Evolutionary conservation across 2,797 vertebrate species (phyloP), one percentile per base, ranked within the genome.

Genomic region (Xenops minutus): DNA sequence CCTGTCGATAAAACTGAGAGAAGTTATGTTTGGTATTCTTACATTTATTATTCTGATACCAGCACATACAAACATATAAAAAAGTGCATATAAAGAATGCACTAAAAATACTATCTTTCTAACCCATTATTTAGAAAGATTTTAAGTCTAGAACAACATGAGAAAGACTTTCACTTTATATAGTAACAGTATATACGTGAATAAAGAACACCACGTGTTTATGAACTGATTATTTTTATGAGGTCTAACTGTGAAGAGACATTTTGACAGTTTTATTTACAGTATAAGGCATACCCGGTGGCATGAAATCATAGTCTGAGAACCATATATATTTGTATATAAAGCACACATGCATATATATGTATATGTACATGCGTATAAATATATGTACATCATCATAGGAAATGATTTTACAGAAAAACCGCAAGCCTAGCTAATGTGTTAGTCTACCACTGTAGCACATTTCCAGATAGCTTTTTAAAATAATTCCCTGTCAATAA

Each of bases 141-240:
- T 73, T 32, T n/a, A 77, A 87, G 36, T n/a, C 62, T 71, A 63
- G 20, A 74, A 68, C 41, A 91, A 85, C 27, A 72, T 41, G 32
- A 86, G 55, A 95, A 82, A 69, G 37, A 48, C 5, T 74, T 80
- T 49, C 20, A 68, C 69, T 94, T 91, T 62, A 83, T 84, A 52
- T 52, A 77, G 72, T 73, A 77, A 83, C 37, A 71, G 15, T 56
- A 48, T 67, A 61, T 49, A 77, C 54, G 39, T 41, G 51, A 72
- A 77, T 49, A 86, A 92, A 93, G 48, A 92, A 32, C 43, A 94
- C 67, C 36, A 85, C 10, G 15, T 72, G 64, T 88, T 90, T 83
- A 89, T 69, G 43, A 67, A 81, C 85, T 78, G 80, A 84, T 92
- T 92, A 86, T 91, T 96, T 85, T 95, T 92, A 80, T 64, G 76